Conservation (phyloP, 2,113 vertebrate species). For the Notarius lentiginosus region DNA sequence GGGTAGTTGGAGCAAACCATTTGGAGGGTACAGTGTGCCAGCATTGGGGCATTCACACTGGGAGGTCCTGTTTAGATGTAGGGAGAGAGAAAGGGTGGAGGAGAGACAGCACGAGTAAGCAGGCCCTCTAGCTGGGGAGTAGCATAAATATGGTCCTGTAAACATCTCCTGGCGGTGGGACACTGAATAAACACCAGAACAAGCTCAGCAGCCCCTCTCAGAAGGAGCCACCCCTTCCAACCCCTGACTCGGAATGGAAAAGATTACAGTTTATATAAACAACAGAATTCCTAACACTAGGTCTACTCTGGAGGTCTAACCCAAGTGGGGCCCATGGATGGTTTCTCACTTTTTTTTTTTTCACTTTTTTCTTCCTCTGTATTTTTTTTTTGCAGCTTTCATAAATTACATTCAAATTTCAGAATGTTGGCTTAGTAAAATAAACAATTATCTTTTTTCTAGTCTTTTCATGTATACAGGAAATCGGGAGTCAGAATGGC, state of each 20-base stretch:
- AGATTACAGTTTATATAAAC: conserved; percentile 85
- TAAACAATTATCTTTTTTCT: conserved; percentile 53
- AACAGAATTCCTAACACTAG: conserved; percentile 78
- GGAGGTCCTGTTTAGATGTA: conserved; percentile 82
- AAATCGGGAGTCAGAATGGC: conserved; percentile 40
- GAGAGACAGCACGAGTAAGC: conserved; percentile 52
- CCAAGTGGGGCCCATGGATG: conserved; percentile 57
- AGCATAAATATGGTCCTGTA: conserved; percentile 80
- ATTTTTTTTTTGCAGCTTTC: conserved; percentile 51
- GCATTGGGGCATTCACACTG: conserved; percentile 64
- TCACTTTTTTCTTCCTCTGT: background rate
- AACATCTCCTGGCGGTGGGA: conserved; percentile 80
- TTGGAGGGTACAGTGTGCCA: conserved; percentile 45
- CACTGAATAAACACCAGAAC: conserved; percentile 80
- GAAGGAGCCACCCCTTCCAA: conserved; percentile 62
- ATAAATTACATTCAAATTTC: conserved; percentile 61
- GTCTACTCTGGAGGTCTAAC: conserved; percentile 76
- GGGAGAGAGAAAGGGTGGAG: conserved; percentile 61
- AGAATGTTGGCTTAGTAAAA: conserved; percentile 63
- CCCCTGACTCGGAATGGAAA: conserved; percentile 79
- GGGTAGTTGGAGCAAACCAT: conserved; percentile 49
- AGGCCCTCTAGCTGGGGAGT: conserved; percentile 71
- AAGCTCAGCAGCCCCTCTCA: conserved; percentile 65
- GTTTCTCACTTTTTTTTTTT: conserved; percentile 41
- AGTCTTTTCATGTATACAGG: conserved; percentile 47